Conservation (phyloP, 2,113 vertebrate genomes). For the Ochotona princeps region DNA sequence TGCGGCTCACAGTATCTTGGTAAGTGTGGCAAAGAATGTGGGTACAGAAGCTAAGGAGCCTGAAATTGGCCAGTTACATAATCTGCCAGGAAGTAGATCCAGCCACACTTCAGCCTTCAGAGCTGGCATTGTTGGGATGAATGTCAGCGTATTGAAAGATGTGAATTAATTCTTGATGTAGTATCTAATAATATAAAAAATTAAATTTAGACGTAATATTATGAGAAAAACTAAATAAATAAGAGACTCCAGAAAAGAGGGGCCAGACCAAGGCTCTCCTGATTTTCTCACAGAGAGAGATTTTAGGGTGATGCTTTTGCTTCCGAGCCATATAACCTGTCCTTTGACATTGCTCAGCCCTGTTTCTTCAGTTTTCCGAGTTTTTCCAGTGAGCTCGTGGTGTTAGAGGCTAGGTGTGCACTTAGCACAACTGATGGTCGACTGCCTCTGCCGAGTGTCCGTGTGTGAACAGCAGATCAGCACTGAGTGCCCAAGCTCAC, state of each 20-base stretch:
- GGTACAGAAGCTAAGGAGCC: not conserved
- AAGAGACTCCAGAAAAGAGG: not conserved
- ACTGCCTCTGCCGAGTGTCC: not conserved
- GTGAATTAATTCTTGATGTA: too few relatives aligned
- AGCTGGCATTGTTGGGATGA: too few relatives aligned
- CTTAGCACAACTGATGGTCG: not conserved
- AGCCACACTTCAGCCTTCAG: not conserved
- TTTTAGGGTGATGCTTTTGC: not conserved
- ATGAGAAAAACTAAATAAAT: too few relatives aligned
- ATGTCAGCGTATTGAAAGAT: too few relatives aligned
- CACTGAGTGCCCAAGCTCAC: not conserved
- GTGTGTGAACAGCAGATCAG: not conserved
- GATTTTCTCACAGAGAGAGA: not conserved
- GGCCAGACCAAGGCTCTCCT: not conserved
- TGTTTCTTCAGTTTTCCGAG: not conserved
- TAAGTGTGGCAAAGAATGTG: not conserved
- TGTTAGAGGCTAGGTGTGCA: not conserved
- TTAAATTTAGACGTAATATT: too few relatives aligned
- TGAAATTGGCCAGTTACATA: not conserved
- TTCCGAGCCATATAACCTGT: not conserved
- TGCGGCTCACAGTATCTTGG: not conserved
- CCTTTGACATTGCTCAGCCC: not conserved
- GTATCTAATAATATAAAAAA: too few relatives aligned
- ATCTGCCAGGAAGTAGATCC: not conserved
- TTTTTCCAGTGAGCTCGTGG: not conserved